These are phyloP conservation scores for Salmo trutta DNA, from an alignment of 2,797 vertebrate species.

Conservation along the genomic window DNA sequence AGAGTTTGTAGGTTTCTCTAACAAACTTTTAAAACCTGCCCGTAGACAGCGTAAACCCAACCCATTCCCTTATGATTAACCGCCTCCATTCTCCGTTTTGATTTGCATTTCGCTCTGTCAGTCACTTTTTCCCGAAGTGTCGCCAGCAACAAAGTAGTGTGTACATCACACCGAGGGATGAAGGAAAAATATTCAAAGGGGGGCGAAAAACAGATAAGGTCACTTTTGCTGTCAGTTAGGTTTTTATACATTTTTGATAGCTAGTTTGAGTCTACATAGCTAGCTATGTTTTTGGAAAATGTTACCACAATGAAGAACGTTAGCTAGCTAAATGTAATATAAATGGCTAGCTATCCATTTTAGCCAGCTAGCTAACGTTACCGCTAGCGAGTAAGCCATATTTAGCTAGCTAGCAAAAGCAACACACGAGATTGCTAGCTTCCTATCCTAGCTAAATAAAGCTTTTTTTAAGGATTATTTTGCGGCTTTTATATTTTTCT, in stretches of 20 bases:
- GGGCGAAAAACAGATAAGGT: conserved; percentile 39
- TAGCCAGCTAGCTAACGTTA: neutral
- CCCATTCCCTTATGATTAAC: conserved; percentile 27
- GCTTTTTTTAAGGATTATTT: neutral
- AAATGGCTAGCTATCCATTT: conserved; percentile 55
- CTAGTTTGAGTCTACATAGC: neutral
- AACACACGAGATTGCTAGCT: neutral
- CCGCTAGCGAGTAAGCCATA: no score
- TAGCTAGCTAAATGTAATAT: conserved; percentile 45
- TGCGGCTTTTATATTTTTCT: conserved; percentile 4
- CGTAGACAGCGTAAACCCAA: conserved; percentile 21
- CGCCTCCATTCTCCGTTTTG: conserved; percentile 13
- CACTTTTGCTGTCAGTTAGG: conserved; percentile 45
- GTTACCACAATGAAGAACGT: conserved; percentile 35
- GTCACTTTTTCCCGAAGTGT: conserved; percentile 52
- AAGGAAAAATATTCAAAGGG: conserved; percentile 60
- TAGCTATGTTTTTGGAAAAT: conserved; percentile 6
- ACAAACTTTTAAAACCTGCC: conserved; percentile 50
- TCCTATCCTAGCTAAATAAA: neutral
- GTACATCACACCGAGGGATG: conserved; percentile 60
- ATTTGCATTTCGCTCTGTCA: conserved; percentile 60
- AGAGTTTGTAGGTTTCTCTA: conserved; percentile 53
- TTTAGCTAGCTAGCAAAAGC: no score
- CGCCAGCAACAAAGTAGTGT: conserved; percentile 56
- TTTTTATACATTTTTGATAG: conserved; percentile 22